phyloP scores from a whole-genome alignment of 2,888 invertebrate genomes.

The Neelides folsomi region DNA sequence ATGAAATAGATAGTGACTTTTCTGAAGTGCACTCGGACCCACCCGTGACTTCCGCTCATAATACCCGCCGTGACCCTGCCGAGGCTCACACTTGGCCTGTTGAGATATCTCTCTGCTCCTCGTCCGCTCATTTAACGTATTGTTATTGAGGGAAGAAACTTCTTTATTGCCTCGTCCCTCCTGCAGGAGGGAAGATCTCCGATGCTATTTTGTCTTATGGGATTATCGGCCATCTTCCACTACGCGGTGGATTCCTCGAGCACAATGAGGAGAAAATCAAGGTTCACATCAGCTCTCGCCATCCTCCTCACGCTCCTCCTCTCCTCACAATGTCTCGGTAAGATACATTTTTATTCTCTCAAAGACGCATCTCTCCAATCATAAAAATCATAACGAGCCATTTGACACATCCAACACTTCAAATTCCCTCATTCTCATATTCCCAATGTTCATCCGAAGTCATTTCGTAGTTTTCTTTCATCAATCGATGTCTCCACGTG shows the following conservation, averaged over 20 bases:
- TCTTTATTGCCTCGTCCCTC: neutral
- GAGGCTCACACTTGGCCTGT: too few relatives aligned
- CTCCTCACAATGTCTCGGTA: conserved; percentile 32
- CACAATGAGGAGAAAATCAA: conserved; percentile 23
- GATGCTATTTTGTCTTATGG: conserved; percentile 30
- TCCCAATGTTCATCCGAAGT: too few relatives aligned
- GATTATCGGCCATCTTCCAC: conserved; percentile 27
- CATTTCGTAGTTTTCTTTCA: too few relatives aligned
- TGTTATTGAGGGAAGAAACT: too few relatives aligned
- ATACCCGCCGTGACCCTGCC: too few relatives aligned
- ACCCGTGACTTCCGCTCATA: too few relatives aligned
- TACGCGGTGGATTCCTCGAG: conserved; percentile 8
- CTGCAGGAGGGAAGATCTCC: neutral
- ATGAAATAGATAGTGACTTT: too few relatives aligned
- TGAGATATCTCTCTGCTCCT: too few relatives aligned
- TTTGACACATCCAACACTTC: neutral
- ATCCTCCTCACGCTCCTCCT: conserved; percentile 29
- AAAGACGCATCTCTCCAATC: neutral
- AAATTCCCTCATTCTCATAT: too few relatives aligned
- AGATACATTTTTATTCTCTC: conserved; percentile 7
- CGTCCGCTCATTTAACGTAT: too few relatives aligned
- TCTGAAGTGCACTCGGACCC: too few relatives aligned
- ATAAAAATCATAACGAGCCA: neutral
- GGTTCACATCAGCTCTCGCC: conserved; percentile 26
- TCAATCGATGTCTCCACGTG: too few relatives aligned